Evolutionary conservation across 1,140 invertebrate species (phyloP), one percentile per base, ranked within the genome.

Genomic region (Uloborus diversus): DNA sequence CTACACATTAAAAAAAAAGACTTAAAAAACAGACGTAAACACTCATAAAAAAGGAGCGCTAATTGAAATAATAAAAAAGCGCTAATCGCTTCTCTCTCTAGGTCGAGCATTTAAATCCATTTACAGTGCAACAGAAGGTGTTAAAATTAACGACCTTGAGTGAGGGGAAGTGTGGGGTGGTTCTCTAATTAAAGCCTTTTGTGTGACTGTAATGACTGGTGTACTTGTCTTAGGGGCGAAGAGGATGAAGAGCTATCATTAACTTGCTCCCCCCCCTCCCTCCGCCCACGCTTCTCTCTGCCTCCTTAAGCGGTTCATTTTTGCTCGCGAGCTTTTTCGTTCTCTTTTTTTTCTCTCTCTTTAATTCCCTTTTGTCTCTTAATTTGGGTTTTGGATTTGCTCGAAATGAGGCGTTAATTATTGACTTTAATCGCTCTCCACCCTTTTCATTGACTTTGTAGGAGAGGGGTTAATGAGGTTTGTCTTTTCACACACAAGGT

Each of bases 81-180:
- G 70, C 42, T 73, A 61, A 62, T 73, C 51, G 51, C 27, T 9
- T 35, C 56, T 56, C 17, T 32, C 27, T 35, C 25, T 17, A 2
- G 13, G 28, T 5, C 51, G 51, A 27, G 23, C 56, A 35, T 57
- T 59, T 30, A 59, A 71, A 71, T 71, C 68, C 68, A 71, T 71
- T 71, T 71, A 71, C 59, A 59, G 37, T 7, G 56, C 4, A 25
- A 47, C 13, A 23, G 28, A 62, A 78, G 73, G 73, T 65, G 73
- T 78, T 78, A 78, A 78, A 78, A 78, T 78, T 78, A 78, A 78
- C 73, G 73, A 78, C 47, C 17, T n/a, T n/a, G n/a, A n/a, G n/a
- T n/a, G n/a, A n/a, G n/a, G 9, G 23, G 14, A 25, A 35, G 49
- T 25, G 51, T 17, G 35, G 62, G 61, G 73, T 59, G 27, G 14